These are phyloP conservation scores for Papilio xuthus DNA, from an alignment of 1,140 invertebrate species.

Conservation along the genomic window DNA sequence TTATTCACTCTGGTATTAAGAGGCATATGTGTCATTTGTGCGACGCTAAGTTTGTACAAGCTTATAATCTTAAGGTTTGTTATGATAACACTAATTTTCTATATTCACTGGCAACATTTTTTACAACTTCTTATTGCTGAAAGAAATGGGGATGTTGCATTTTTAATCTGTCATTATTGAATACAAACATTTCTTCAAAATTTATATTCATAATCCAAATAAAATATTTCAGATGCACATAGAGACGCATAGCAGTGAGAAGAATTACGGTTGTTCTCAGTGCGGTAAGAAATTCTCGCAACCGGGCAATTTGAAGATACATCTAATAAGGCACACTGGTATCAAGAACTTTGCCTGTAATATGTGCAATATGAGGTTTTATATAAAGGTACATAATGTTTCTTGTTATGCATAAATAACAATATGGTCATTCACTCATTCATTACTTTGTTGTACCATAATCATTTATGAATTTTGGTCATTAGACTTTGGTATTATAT, in stretches of 20 bases:
- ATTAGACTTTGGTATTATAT: no score
- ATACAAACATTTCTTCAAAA: no score
- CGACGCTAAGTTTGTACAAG: constrained; percentile 76
- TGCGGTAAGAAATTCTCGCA: constrained; percentile 89
- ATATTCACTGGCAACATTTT: no score
- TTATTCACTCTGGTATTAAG: constrained; percentile 75
- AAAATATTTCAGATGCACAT: constrained; percentile 74
- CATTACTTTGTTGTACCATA: no score
- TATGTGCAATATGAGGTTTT: constrained; percentile 78
- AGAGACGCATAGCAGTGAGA: constrained; percentile 81
- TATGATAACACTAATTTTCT: constrained; percentile 8
- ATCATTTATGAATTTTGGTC: no score
- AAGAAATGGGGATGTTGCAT: no score
- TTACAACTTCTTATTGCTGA: no score
- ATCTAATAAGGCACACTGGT: constrained; percentile 78
- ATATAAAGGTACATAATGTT: constrained; percentile 70
- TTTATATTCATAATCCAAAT: not conserved
- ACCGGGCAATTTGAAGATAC: constrained; percentile 76
- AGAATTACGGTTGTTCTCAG: constrained; percentile 82
- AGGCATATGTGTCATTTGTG: constrained; percentile 77
- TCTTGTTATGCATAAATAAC: not conserved
- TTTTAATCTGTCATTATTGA: no score
- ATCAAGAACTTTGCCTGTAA: constrained; percentile 78
- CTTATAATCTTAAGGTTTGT: constrained; percentile 73
- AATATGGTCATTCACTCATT: no score